Base-by-base conservation (phyloP, 2,797 vertebrate species). In the Loriculus beryllinus region DNA sequence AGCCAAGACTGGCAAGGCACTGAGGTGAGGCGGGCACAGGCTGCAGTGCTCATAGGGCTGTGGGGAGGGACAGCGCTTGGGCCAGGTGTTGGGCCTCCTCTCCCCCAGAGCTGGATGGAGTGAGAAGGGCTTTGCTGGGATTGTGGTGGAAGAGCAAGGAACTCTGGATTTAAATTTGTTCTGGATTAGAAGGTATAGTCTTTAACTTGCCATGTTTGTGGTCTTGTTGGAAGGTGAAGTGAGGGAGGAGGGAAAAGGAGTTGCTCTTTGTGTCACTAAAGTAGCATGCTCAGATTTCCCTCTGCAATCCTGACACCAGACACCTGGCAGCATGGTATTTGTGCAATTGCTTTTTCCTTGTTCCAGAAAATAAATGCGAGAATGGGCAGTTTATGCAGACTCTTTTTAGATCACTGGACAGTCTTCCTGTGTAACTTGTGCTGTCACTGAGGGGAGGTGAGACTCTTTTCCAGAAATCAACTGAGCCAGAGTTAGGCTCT, bases 361-460 rank as follows among this genome's bases (percentile, higher is more conserved):
- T 52, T 67, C 39, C 29, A 6, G 67, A 33, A 35, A 39, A 20
- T 57, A 9, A 33, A 12, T 2, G 9, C 5, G 3, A 3, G 56
- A n/a, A 8, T 0, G 4, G 35, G 39, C 68, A 54, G 13, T 23
- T 52, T 4, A 2, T 5, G 2, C 2, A 14, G 45, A 2, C 33
- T 39, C 18, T 12, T 28, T 35, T n/a, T 37, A 21, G 69, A 35
- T 22, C 20, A 3, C 2, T 0, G 28, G 51, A 2, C 35, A 16
- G 51, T 6, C 37, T 88, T 5, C 35, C 17, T 7, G 5, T 14
- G 5, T 26, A 6, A 7, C 39, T 11, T 18, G n/a, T 8, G 18
- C 3, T 3, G n/a, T 21, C 0, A 7, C n/a, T 12, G 57, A n/a
- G 22, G n/a, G 47, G 7, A 48, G 35, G 42, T 33, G 35, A 28